These are phyloP conservation scores for Pogonocherus hispidulus DNA, from an alignment of 2,888 invertebrate species.

Conservation along the genomic window DNA sequence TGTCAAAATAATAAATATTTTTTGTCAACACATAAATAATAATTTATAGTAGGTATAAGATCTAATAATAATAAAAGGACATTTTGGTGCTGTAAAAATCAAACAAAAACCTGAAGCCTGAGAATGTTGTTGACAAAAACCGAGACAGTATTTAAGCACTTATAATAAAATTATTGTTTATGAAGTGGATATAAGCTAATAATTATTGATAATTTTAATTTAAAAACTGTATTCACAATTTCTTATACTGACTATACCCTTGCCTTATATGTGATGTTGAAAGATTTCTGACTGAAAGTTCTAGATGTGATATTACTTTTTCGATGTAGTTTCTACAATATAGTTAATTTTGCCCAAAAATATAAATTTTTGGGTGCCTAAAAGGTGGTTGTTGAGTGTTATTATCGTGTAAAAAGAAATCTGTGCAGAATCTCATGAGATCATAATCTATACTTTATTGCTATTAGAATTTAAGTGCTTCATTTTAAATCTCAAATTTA, in stretches of 20 bases:
- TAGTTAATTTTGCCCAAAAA: slow-evolving; percentile 18
- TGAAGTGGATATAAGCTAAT: too few species aligned
- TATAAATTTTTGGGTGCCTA: slow-evolving; percentile 11
- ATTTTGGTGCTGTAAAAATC: too few species aligned
- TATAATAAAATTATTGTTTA: too few species aligned
- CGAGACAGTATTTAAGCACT: too few species aligned
- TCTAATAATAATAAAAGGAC: too few species aligned
- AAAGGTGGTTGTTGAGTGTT: slow-evolving; percentile 1
- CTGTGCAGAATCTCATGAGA: slow-evolving; percentile 5
- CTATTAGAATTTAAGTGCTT: slow-evolving; percentile 18
- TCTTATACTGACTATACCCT: slow-evolving; percentile 33
- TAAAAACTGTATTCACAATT: neutral
- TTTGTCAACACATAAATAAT: too few species aligned
- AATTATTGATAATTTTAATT: too few species aligned
- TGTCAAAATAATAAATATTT: too few species aligned
- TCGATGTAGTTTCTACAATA: slow-evolving; percentile 8
- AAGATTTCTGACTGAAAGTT: slow-evolving; percentile 44
- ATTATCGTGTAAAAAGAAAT: neutral
- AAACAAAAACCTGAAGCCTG: too few species aligned
- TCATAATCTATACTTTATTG: too few species aligned
- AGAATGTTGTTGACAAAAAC: too few species aligned
- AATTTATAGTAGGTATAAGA: too few species aligned
- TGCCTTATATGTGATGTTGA: slow-evolving; percentile 44
- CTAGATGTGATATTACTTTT: slow-evolving; percentile 44
- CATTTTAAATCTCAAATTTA: slow-evolving; percentile 20